phyloP scores from a whole-genome alignment of 2,888 invertebrate species.

The Physocephala rufipes region DNA sequence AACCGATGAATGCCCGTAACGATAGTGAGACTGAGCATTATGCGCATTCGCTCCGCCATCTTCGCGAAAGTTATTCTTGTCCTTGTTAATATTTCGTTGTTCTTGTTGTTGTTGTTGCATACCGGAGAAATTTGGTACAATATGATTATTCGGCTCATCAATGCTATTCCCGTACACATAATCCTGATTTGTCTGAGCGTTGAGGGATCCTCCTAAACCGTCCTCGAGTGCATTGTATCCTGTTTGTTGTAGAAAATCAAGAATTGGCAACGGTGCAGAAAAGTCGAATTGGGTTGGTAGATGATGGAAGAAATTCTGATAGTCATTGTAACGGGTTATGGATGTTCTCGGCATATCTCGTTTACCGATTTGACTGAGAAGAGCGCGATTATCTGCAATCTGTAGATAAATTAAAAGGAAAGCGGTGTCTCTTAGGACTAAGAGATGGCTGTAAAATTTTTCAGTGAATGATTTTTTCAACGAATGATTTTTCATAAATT shows the following conservation, averaged over 20 bases:
- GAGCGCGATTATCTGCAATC: constrained; percentile 77
- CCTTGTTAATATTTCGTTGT: too few species aligned
- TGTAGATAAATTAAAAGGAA: constrained; percentile 49
- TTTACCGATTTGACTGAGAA: constrained; percentile 81
- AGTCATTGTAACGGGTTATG: constrained; percentile 33
- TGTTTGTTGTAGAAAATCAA: constrained; percentile 50
- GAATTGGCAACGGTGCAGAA: constrained; percentile 43
- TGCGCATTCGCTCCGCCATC: too few species aligned
- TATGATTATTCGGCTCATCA: too few species aligned
- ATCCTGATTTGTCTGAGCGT: background rate
- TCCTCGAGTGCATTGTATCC: constrained; percentile 40
- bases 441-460: too few species aligned
- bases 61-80: too few species aligned
- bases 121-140: too few species aligned
- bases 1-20: too few species aligned
- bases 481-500: too few species aligned
- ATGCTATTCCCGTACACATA: too few species aligned
- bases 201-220: constrained; percentile 2
- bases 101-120: too few species aligned
- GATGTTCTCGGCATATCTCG: constrained; percentile 62
- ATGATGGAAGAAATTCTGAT: constrained; percentile 45
- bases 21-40: too few species aligned
- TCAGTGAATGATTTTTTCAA: too few species aligned
- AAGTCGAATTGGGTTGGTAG: constrained; percentile 43
- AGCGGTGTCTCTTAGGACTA: background rate